Evolutionary conservation across 2,797 vertebrate species (phyloP), one percentile per base, ranked within the genome.

Genomic region (Lycodopsis pacificus): DNA sequence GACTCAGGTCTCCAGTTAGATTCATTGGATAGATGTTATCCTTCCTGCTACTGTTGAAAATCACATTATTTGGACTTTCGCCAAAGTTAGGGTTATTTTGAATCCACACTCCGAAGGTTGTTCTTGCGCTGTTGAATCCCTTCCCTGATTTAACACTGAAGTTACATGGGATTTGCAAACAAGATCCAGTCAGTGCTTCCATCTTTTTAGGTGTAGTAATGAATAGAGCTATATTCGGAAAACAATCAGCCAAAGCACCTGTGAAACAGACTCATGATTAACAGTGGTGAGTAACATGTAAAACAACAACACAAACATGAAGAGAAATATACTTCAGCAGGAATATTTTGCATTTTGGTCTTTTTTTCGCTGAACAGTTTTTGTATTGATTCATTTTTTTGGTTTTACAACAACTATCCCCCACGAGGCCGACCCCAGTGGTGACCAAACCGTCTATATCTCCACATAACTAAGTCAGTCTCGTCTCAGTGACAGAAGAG

Each of bases 61-160:
- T n/a, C 4, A 88, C 69, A 40, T 72, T 79, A 0, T n/a, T 0
- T 10, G 0, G 11, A 0, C 0, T 0, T 0, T 2, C 25, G 25
- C 25, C 25, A 25, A 25, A 25, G 25, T 25, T 25, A 25, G 0
- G 0, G 1, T 22, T 0, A 7, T 0, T 32, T 80, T 79, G 91
- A 1, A 90, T 63, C 93, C 93, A 93, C 2, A 90, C 4, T 36
- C 38, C 88, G 15, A 2, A 1, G 0, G 19, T 22, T 4, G 10
- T 0, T 44, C 0, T 22, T 2, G 0, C 2, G 0, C 1, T 25
- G 1, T 42, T 1, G 20, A 66, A 30, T 2, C 1, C 0, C 0
- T 0, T 0, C 0, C 5, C 0, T n/a, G 0, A 0, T 54, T 4
- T 0, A 1, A 0, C 0, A 0, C 2, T 77, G 58, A 91, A 93